A percentile compares a stretch with the other conserved stretches of the same genome.
These are phyloP conservation scores for Halcyon senegalensis DNA, from an alignment of 2,113 vertebrate genomes.

Conservation along the genomic window DNA sequence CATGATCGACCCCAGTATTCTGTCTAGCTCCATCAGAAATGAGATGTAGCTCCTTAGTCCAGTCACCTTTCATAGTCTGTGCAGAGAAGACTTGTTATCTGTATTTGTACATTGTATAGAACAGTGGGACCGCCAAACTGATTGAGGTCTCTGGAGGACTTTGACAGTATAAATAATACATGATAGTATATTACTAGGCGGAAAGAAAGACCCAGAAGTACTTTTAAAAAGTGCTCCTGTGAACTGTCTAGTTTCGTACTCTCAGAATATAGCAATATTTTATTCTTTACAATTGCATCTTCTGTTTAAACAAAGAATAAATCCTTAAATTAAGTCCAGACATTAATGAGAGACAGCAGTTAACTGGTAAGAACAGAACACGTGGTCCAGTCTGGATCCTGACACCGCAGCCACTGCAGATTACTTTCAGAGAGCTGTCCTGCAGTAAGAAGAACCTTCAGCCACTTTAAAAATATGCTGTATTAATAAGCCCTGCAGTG, in stretches of 20 bases:
- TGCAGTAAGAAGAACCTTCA: neutral
- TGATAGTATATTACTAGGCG: neutral
- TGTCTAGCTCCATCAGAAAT: neutral
- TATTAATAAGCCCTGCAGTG: neutral
- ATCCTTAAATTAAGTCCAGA: neutral
- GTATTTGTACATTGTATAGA: neutral
- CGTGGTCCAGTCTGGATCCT: neutral
- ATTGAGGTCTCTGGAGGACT: neutral
- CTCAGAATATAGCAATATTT: neutral
- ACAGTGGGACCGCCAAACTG: neutral
- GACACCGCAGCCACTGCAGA: neutral
- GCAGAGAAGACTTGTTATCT: neutral
- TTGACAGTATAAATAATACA: conserved; percentile 10
- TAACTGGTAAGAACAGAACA: neutral
- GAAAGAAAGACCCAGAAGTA: neutral
- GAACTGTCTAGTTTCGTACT: neutral
- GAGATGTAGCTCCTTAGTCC: neutral
- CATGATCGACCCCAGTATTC: neutral
- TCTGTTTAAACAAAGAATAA: conserved; percentile 5
- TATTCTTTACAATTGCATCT: neutral
- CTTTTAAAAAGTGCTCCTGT: neutral
- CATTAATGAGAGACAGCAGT: neutral
- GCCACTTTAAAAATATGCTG: neutral
- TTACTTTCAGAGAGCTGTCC: neutral
- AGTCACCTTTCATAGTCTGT: neutral